Evolutionary conservation across 2,888 invertebrate genomes (phyloP), one percentile per base, ranked within the genome.

Genomic region (Pteria penguin): DNA sequence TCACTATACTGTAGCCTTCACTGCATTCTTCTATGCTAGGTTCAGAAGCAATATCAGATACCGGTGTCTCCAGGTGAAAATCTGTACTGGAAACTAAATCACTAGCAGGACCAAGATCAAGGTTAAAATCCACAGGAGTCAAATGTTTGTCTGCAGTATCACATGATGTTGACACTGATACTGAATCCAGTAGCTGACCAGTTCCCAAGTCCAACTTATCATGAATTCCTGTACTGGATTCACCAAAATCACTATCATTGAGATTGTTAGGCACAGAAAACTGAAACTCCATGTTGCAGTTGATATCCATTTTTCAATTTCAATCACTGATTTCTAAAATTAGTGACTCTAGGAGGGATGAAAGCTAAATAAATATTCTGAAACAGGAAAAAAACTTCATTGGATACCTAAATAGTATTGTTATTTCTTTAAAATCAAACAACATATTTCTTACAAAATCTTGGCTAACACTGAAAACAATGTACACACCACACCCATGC

Each of bases 71-170:
- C 29, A 72, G 27, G 4, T 66, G 69, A 36, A 75, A 75, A 63
- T 75, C 75, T 63, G 69, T 29, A 63, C 61, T 67, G 8, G 76
- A 73, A 5, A 76, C 76, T 52, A 76, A 69, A 69, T 76, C 76
- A 73, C 73, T 76, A 11, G 76, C 69, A 32, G 73, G 72, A 69
- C 76, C 76, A 11, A 76, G 69, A 69, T 76, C 76, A 45, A 76
- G 58, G 27, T 72, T 72, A 60, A 76, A 76, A 60, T 76, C 76
- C 32, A 72, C 58, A 26, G 72, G 69, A 54, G 62, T 62, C 1
- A 76, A 61, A 73, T 76, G 76, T 69, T 73, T 72, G 54, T 73
- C 72, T 29, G 32, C 33, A 31, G n/a, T 31, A 22, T 73, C 66
- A 73, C 67, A 73, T 26, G 67, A 33, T n/a, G 60, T 61, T 27